Percentiles rank a stretch among this genome's conserved stretches.
Evolutionary conservation across 2,797 vertebrate genomes (phyloP).

Genomic region (Heterohyrax brucei): DNA sequence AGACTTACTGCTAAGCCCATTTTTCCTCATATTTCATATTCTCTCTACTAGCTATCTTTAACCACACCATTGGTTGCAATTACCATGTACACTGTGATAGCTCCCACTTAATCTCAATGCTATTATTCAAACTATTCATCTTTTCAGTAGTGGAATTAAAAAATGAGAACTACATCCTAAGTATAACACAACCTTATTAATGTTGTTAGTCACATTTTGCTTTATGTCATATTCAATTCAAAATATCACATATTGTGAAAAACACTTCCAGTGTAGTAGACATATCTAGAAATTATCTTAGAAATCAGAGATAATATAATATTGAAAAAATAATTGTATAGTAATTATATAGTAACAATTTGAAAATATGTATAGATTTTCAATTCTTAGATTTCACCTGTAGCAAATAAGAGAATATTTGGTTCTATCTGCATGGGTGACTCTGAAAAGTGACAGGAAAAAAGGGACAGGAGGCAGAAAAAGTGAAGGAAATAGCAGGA

Average conservation of each 20-base stretch:
- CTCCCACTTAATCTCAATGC: background rate
- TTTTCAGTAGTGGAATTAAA: background rate
- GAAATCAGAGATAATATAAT: background rate
- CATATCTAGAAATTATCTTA: background rate
- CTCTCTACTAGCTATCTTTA: background rate
- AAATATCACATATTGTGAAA: background rate
- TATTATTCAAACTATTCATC: background rate
- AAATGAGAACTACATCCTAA: background rate
- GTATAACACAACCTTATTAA: background rate
- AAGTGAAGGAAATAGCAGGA: background rate
- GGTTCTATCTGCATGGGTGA: background rate
- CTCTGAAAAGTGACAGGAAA: background rate
- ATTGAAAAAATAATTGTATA: background rate
- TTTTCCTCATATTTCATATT: background rate
- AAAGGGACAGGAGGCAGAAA: background rate
- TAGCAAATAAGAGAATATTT: background rate
- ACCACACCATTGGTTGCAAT: background rate
- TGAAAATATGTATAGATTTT: background rate
- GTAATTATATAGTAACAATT: background rate
- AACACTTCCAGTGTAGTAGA: background rate
- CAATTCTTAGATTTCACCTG: background rate
- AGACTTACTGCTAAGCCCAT: background rate
- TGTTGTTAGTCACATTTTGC: background rate
- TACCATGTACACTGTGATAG: background rate
- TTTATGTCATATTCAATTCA: slow-evolving; percentile 10